These are phyloP conservation scores for Ctenochaetus hawaiiensis DNA, from an alignment of 2,797 vertebrate genomes.

Conservation along the genomic window DNA sequence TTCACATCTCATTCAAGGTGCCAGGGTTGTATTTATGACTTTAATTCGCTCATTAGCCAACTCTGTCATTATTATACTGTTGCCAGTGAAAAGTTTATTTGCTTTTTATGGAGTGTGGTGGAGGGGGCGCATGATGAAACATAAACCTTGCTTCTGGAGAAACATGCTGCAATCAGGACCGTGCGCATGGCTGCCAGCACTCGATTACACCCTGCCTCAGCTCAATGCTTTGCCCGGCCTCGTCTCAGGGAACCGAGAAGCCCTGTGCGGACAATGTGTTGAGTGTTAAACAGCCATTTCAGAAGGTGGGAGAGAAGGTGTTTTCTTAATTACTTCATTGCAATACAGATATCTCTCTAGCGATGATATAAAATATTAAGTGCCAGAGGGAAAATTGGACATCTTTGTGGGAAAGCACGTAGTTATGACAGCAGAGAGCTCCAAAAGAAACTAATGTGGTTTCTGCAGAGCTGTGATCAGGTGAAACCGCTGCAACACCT, in stretches of 20 bases:
- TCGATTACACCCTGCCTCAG: slow-evolving; percentile 48
- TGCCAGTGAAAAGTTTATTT: slow-evolving; percentile 82
- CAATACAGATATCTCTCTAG: slow-evolving; percentile 62
- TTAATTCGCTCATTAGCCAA: slow-evolving; percentile 83
- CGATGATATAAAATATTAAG: slow-evolving; percentile 46
- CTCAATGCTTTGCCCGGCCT: slow-evolving; percentile 30
- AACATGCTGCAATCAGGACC: slow-evolving; percentile 70
- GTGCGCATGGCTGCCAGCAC: slow-evolving; percentile 59
- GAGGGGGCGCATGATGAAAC: slow-evolving; percentile 73
- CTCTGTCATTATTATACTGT: slow-evolving; percentile 80
- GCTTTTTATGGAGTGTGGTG: slow-evolving; percentile 80
- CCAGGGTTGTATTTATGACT: slow-evolving; percentile 75
- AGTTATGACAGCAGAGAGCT: slow-evolving; percentile 65
- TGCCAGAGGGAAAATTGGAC: slow-evolving; percentile 57
- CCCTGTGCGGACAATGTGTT: slow-evolving; percentile 38
- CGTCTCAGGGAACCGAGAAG: slow-evolving; percentile 42
- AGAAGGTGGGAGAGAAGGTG: slow-evolving; percentile 22
- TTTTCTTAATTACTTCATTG: slow-evolving; percentile 77
- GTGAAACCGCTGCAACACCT: slow-evolving; percentile 69
- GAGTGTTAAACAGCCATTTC: slow-evolving; percentile 58
- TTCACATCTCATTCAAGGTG: slow-evolving; percentile 63
- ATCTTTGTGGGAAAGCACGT: slow-evolving; percentile 30
- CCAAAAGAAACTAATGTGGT: slow-evolving; percentile 67
- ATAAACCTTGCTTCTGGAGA: slow-evolving; percentile 78
- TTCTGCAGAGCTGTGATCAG: slow-evolving; percentile 65